Conservation (phyloP, 2,797 vertebrate genomes). For the Platalea minor region DNA sequence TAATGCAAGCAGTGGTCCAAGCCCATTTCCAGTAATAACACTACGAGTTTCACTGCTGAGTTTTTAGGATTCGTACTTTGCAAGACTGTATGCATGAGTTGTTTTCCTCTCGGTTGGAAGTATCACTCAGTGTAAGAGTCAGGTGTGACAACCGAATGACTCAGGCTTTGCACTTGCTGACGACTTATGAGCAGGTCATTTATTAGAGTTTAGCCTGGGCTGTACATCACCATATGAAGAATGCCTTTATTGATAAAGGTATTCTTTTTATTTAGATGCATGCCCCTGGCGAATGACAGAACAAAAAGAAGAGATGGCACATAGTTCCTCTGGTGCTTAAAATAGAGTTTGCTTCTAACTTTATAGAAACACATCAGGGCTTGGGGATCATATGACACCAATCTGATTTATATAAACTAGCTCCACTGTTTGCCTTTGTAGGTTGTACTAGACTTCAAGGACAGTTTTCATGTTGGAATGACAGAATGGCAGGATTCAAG, state of each 20-base stretch:
- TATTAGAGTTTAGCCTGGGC: background rate
- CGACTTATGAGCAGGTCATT: background rate
- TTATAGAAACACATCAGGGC: conserved; percentile 20
- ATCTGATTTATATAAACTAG: conserved; percentile 58
- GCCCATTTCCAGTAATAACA: background rate
- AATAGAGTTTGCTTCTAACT: conserved; percentile 34
- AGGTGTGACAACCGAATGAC: background rate
- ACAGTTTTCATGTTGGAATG: conserved; percentile 52
- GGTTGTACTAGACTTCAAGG: conserved; percentile 49
- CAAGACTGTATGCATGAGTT: background rate
- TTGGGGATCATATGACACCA: conserved; percentile 28
- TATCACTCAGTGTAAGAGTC: background rate
- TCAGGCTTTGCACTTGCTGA: background rate
- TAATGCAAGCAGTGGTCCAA: background rate
- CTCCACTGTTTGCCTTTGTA: conserved; percentile 49
- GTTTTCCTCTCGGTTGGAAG: background rate
- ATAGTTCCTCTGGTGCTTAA: background rate
- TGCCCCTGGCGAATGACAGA: background rate
- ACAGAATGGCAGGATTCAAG: conserved; percentile 60
- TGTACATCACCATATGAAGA: background rate
- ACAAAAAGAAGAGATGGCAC: background rate
- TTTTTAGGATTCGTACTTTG: background rate
- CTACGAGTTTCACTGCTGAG: accelerated
- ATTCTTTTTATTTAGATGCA: background rate
- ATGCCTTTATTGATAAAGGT: background rate